These are phyloP conservation scores for Protonemura montana DNA, from an alignment of 2,888 invertebrate genomes.

Conservation along the genomic window DNA sequence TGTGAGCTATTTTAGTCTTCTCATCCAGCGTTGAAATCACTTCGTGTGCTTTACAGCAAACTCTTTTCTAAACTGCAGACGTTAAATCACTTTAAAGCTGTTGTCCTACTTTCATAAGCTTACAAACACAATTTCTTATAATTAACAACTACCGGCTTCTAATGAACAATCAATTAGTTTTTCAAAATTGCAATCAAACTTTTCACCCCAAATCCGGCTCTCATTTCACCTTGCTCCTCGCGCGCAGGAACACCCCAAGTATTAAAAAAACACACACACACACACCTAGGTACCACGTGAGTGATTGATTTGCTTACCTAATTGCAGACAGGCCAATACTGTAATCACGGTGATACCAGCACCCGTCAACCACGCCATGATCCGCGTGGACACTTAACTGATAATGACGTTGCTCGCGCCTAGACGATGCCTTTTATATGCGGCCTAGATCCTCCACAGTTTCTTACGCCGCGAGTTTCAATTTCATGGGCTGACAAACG, in stretches of 20 bases:
- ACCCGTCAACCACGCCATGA: slow-evolving; percentile 48
- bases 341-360: slow-evolving; percentile 43
- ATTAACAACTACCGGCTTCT: background rate
- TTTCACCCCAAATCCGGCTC: slow-evolving; percentile 12
- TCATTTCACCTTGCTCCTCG: slow-evolving; percentile 16
- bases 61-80: background rate
- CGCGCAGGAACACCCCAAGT: background rate
- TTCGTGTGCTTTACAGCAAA: background rate
- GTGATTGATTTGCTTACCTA: slow-evolving; percentile 47
- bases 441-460: slow-evolving; percentile 47
- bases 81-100: background rate
- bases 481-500: slow-evolving; percentile 44
- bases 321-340: slow-evolving; percentile 44
- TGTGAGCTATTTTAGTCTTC: background rate
- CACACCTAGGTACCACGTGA: background rate
- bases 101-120: background rate
- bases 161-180: background rate
- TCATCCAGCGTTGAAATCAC: background rate
- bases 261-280: background rate
- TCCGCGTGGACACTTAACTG: slow-evolving; percentile 44
- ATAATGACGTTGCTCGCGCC: slow-evolving; percentile 45
- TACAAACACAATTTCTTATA: background rate
- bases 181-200: background rate
- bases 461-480: slow-evolving; percentile 39
- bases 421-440: slow-evolving; percentile 46